Percentiles rank a stretch among this genome's conserved stretches.
Conservation (phyloP, 2,113 vertebrate genomes). For the Lepidiolamprologus cunningtoni region DNA sequence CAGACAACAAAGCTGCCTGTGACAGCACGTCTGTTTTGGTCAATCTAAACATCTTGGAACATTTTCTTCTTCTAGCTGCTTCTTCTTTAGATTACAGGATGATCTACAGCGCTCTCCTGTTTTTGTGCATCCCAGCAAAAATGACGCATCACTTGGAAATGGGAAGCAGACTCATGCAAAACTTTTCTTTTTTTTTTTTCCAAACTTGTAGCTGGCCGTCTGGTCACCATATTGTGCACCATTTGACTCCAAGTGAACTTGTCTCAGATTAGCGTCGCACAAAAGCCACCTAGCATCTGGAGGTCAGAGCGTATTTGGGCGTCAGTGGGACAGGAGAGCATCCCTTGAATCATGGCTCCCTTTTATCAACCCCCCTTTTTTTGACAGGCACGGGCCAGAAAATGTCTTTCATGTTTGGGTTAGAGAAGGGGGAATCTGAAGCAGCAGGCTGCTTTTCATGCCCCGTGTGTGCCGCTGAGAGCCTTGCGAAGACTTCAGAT, state of each 20-base stretch:
- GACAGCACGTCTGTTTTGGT: not conserved
- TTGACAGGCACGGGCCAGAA: conserved; percentile 53
- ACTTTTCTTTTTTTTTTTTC: not conserved
- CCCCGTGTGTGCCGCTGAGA: conserved; percentile 24
- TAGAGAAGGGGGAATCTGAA: conserved; percentile 26
- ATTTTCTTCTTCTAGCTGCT: not conserved
- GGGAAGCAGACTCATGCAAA: conserved; percentile 30
- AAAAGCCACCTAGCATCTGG: conserved; percentile 61
- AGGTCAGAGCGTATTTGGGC: conserved; percentile 46
- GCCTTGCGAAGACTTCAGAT: conserved; percentile 23
- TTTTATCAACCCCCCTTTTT: conserved; percentile 35
- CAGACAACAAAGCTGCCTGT: conserved; percentile 14
- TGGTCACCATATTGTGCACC: conserved; percentile 54
- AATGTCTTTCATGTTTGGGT: conserved; percentile 65
- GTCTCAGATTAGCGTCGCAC: conserved; percentile 53
- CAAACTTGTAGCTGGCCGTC: conserved; percentile 2
- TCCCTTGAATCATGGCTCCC: conserved; percentile 49
- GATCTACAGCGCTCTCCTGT: conserved; percentile 19
- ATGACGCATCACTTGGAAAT: conserved; percentile 45
- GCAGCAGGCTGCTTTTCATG: conserved; percentile 37
- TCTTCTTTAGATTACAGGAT: not conserved
- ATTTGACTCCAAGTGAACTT: conserved; percentile 8
- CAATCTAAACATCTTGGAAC: conserved; percentile 22
- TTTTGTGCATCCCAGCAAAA: conserved; percentile 18
- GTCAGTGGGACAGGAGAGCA: conserved; percentile 41